Base-by-base conservation (phyloP, 2,888 invertebrate species). In the Tridacna gigas region DNA sequence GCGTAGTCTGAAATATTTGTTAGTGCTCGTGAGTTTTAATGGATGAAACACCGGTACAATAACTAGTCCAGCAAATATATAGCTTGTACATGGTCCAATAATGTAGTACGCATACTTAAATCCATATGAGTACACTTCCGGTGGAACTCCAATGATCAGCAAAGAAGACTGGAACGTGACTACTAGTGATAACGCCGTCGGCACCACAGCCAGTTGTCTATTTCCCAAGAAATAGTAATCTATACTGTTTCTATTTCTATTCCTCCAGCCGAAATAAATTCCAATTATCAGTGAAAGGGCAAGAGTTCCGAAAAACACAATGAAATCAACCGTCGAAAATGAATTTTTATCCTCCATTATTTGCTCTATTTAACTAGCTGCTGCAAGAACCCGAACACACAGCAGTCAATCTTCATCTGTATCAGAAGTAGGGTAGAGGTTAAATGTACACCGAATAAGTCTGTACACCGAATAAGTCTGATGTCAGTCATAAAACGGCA, bases 1-100 rank as follows among this genome's bases (percentile, higher is more conserved):
- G 12, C 83, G 83, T 15, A 79, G 56, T 18, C 76, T 37, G 28
- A 82, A 82, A 37, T 82, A 82, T 65, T 79, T 74, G 69, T 82
- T 79, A 48, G 79, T 75, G 20, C 83, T 83, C 9, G 79, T 79
- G 12, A 83, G 25, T 20, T 47, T n/a, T 4, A 83, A 60, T 4
- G 76, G 79, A 66, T 79, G 76, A 26, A 83, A 76, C 0, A 83
- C 47, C 5, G 83, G 83, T 5, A 79, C 76, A 12, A 74, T 75
- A 18, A 79, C 12, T 26, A 79, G 25, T 28, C 48, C 76, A 0
- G 79, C 79, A 13, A 79, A 73, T 51, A 51, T 26, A 22, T 79
- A 83, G n/a, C 45, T 45, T n/a, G 45, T 45, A 15, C 67, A 67
- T 4, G 37, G 45, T 20, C 67, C 67, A 20, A 67, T 67, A 11